phyloP scores from a whole-genome alignment of 2,113 vertebrate species.

The Corythornis cristatus region DNA sequence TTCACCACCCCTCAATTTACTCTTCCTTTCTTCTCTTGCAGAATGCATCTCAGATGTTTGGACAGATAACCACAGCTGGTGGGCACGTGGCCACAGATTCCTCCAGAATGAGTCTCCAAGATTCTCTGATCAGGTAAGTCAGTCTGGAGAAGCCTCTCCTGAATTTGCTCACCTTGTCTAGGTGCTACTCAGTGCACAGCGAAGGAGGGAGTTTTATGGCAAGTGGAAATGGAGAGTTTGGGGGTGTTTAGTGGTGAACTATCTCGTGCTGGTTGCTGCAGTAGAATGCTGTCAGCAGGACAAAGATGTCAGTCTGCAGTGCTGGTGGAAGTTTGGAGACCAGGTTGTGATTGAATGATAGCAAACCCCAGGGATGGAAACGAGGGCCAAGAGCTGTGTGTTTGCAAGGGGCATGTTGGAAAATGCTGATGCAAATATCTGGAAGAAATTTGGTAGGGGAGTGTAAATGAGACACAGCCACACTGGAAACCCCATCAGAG shows the following conservation, averaged over 20 bases:
- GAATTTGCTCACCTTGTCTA: background rate
- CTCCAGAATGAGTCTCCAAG: background rate
- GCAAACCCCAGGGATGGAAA: background rate
- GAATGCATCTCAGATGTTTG: background rate
- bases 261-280: background rate
- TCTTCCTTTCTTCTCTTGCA: slow-evolving; percentile 16
- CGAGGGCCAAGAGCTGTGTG: background rate
- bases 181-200: background rate
- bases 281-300: background rate
- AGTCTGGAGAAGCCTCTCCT: background rate
- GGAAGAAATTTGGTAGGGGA: background rate
- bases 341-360: background rate
- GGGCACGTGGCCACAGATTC: background rate
- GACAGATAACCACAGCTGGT: background rate
- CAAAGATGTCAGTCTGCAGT: background rate
- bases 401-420: background rate
- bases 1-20: background rate
- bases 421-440: background rate
- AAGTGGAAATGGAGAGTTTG: background rate
- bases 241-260: background rate
- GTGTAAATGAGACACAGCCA: background rate
- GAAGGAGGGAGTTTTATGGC: background rate
- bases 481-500: background rate
- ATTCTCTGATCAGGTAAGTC: background rate
- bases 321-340: background rate